Percentiles rank a stretch among this genome's conserved stretches.
phyloP scores from a whole-genome alignment of 2,888 invertebrate species.

The Scaptomyza flava region DNA sequence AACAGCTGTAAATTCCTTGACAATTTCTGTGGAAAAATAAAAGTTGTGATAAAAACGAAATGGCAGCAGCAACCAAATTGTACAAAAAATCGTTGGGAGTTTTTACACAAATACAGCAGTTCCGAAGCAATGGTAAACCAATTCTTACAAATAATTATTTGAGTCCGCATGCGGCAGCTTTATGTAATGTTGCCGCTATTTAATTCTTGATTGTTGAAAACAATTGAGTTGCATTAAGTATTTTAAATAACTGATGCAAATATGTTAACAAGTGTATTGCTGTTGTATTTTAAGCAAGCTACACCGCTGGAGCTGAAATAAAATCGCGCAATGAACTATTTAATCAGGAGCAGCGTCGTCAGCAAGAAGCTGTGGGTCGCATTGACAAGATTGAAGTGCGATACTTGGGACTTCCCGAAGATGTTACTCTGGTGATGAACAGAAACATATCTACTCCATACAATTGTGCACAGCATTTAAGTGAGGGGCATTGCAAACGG shows the following conservation, averaged over 20 bases:
- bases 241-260: not conserved
- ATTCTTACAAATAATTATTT: not conserved
- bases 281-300: conserved; percentile 36
- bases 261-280: not conserved
- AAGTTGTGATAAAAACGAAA: conserved; percentile 30
- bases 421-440: conserved; percentile 94
- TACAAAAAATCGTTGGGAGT: conserved; percentile 43
- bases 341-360: conserved; percentile 90
- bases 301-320: conserved; percentile 57
- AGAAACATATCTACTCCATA: conserved; percentile 95
- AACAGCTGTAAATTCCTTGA: conserved; percentile 36
- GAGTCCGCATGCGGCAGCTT: conserved; percentile 28
- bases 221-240: not conserved
- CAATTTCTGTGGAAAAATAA: conserved; percentile 1
- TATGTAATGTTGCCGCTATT: conserved; percentile 53
- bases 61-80: conserved; percentile 65
- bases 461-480: conserved; percentile 95
- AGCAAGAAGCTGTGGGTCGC: conserved; percentile 90
- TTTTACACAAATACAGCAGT: conserved; percentile 58
- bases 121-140: conserved; percentile 45
- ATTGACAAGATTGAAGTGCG: conserved; percentile 96
- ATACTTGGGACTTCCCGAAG: conserved; percentile 90
- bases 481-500: conserved; percentile 88
- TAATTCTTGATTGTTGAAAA: not conserved
- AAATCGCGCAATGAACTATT: conserved; percentile 90